Percentiles rank a stretch among this genome's conserved stretches.
These are phyloP conservation scores for Chrysolina oricalcia DNA, from an alignment of 2,888 invertebrate genomes.

Conservation along the genomic window DNA sequence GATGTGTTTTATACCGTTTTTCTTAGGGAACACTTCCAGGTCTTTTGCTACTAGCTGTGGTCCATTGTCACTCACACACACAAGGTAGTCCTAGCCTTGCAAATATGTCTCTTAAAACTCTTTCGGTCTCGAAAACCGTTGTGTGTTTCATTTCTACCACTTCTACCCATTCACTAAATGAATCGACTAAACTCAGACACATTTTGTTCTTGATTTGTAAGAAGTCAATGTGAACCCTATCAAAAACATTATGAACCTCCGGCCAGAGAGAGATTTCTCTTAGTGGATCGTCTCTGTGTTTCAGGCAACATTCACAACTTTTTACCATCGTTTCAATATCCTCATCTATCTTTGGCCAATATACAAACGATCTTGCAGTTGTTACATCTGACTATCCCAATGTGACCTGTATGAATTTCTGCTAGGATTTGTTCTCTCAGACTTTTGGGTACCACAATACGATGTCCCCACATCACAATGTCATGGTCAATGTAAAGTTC, in stretches of 20 bases:
- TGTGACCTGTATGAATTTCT: constrained; percentile 33
- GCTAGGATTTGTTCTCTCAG: constrained; percentile 6
- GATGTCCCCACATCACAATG: constrained; percentile 34
- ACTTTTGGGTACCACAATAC: constrained; percentile 26
- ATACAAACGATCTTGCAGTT: constrained; percentile 30
- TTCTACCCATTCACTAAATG: constrained; percentile 34
- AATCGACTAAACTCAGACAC: constrained; percentile 25
- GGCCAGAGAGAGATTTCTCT: constrained; percentile 26
- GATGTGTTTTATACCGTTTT: constrained; percentile 30
- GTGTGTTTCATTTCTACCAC: constrained; percentile 30
- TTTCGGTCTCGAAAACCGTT: constrained; percentile 16
- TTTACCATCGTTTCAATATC: constrained; percentile 33
- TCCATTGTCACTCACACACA: constrained; percentile 36
- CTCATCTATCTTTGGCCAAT: constrained; percentile 36
- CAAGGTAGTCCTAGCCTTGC: constrained; percentile 38
- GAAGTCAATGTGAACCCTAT: constrained; percentile 35
- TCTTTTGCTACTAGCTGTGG: constrained; percentile 36
- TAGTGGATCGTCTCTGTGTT: constrained; percentile 25
- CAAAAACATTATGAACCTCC: constrained; percentile 13
- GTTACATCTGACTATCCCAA: constrained; percentile 35
- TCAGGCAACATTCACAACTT: constrained; percentile 29
- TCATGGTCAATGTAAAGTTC: constrained; percentile 26
- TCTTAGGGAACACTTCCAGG: constrained; percentile 28
- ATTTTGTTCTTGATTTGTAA: constrained; percentile 29
- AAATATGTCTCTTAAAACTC: constrained; percentile 28